Evolutionary conservation across 2,797 vertebrate genomes (phyloP), one percentile per base, ranked within the genome.

Genomic region (Lutra lutra): DNA sequence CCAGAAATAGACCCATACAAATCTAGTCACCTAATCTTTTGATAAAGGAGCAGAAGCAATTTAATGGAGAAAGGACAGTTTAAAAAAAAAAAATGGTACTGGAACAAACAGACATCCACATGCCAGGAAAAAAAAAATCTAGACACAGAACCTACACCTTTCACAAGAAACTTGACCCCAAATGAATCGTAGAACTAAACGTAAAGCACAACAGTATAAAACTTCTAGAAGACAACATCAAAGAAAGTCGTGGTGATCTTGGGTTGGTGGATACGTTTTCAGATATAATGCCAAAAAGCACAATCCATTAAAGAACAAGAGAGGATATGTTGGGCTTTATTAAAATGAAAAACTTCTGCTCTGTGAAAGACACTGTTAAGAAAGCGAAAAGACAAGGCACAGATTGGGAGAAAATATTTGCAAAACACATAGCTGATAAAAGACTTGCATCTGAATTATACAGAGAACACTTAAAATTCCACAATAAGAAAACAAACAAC

Each of bases 381-480:
- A 84, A 15, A 94, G 80, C 73, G 75, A 90, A 73, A 72, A 93
- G 64, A 83, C 29, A 68, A 32, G 56, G 25, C 18, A 80, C 38
- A 64, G 56, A 77, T 7, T 64, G 56, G 79, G 5, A 89, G 86
- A 72, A 89, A 66, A 68, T 80, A 70, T 77, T 56, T 48, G 17
- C 54, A 75, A 88, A 96, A 86, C 21, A 96, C 32, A 2, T 64
- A 87, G 77, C 94, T 80, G 66, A 32, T 89, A 80, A 92, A 95
- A 70, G 29, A 72, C 54, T 64, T 85, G 38, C 51, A 75, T 75
- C 27, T n/a, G 86, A 89, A 95, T 87, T 87, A 75, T 12, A 35
- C 21, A 80, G 66, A 95, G 51, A 92, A 93, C 77, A 77, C 48
- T 88, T 91, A 64, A 75, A 84, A 85, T n/a, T 86, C 70, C 84